phyloP scores from a whole-genome alignment of 2,113 vertebrate genomes.

The Chiloscyllium plagiosum region DNA sequence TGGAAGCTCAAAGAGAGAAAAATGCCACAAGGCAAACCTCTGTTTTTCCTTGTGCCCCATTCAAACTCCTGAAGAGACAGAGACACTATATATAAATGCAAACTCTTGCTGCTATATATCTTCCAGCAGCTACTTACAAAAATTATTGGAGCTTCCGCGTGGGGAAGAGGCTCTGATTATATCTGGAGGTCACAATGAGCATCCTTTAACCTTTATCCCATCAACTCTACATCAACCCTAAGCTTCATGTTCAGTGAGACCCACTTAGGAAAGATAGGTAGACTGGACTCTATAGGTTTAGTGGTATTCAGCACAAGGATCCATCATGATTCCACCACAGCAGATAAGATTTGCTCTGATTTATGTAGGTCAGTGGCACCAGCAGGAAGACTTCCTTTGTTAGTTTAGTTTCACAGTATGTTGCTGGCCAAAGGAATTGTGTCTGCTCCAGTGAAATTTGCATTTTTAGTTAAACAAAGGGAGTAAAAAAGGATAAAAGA shows the following conservation, averaged over 20 bases:
- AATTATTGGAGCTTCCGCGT: no score
- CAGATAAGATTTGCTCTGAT: background rate
- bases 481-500: background rate
- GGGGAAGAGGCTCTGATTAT: background rate
- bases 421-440: background rate
- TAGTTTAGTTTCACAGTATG: background rate
- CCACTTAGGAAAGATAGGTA: background rate
- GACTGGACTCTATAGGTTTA: background rate
- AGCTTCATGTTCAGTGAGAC: background rate
- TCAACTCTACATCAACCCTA: background rate
- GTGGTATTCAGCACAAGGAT: background rate
- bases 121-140: background rate
- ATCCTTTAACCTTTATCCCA: background rate
- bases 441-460: background rate
- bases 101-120: background rate
- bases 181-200: background rate
- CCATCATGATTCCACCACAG: background rate
- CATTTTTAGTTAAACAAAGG: background rate
- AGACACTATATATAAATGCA: background rate
- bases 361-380: background rate
- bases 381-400: background rate
- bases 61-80: background rate
- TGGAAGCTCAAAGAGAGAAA: background rate
- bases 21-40: background rate
- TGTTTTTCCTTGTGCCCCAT: background rate